A percentile compares a stretch with the other conserved stretches of the same genome.
These are phyloP conservation scores for Chlorocebus sabaeus DNA, from an alignment of 2,113 vertebrate species.

Conservation along the genomic window DNA sequence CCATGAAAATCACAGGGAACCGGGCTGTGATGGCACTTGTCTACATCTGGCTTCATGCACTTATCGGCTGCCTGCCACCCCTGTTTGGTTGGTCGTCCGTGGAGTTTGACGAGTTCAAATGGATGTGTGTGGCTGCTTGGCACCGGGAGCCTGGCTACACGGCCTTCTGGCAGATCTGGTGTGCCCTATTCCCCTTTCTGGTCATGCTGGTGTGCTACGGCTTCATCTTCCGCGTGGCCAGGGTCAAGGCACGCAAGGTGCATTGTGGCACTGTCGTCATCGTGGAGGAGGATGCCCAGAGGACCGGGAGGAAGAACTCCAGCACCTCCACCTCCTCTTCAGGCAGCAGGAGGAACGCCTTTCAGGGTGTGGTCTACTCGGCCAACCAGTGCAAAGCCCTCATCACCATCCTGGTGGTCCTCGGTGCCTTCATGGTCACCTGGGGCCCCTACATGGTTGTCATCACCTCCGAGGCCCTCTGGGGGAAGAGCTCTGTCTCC, in stretches of 20 bases:
- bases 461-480: slow-evolving; percentile 93
- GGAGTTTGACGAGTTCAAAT: slow-evolving; percentile 97
- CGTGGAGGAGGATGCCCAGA: slow-evolving; percentile 87
- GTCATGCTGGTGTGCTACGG: slow-evolving; percentile 95
- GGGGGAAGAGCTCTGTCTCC: slow-evolving; percentile 92
- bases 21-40: slow-evolving; percentile 91
- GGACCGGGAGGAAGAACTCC: slow-evolving; percentile 93
- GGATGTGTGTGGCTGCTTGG: slow-evolving; percentile 97
- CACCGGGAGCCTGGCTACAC: slow-evolving; percentile 92
- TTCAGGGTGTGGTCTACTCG: slow-evolving; percentile 91
- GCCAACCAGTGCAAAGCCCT: slow-evolving; percentile 99
- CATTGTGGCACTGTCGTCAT: slow-evolving; percentile 92
- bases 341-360: slow-evolving; percentile 88
- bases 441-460: slow-evolving; percentile 97
- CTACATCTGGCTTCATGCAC: slow-evolving; percentile 97
- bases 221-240: slow-evolving; percentile 96
- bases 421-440: slow-evolving; percentile 93
- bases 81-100: slow-evolving; percentile 96
- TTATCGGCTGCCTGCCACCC: slow-evolving; percentile 94
- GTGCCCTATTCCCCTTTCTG: slow-evolving; percentile 89
- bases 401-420: slow-evolving; percentile 95
- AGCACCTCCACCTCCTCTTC: slow-evolving; percentile 95
- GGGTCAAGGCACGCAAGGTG: slow-evolving; percentile 96
- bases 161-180: slow-evolving; percentile 96
- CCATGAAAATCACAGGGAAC: slow-evolving; percentile 98